Percentiles rank a stretch among this genome's conserved stretches.
phyloP scores from a whole-genome alignment of 2,888 invertebrate species.

The Agrochola lota region DNA sequence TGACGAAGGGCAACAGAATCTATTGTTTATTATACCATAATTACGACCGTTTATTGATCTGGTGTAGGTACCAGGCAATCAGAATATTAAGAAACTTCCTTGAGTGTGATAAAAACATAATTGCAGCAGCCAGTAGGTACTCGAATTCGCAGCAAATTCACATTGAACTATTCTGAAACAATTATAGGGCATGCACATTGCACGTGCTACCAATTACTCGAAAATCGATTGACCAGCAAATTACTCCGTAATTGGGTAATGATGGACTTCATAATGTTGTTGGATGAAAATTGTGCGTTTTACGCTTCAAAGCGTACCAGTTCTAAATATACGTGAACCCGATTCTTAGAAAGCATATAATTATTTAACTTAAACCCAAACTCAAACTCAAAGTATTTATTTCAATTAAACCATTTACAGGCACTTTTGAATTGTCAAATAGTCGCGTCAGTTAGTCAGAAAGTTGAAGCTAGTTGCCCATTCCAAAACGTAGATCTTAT shows the following conservation, averaged over 20 bases:
- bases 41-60: too few species aligned
- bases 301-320: neutral
- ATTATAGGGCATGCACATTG: neutral
- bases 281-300: neutral
- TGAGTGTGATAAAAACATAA: too few species aligned
- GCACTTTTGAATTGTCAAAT: too few species aligned
- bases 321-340: neutral
- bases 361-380: neutral
- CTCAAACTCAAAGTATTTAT: too few species aligned
- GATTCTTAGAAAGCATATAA: neutral
- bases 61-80: neutral
- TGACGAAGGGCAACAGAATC: neutral
- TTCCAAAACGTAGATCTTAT: too few species aligned
- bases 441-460: too few species aligned
- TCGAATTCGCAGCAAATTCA: neutral
- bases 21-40: neutral
- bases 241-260: slow-evolving; percentile 6
- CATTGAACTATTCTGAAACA: slow-evolving; percentile 1
- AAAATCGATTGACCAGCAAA: neutral
- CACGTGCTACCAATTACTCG: slow-evolving; percentile 29
- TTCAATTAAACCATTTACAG: too few species aligned
- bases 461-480: too few species aligned
- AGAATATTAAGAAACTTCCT: neutral
- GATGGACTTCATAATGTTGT: neutral
- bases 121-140: neutral